Evolutionary conservation across 1,140 invertebrate species (phyloP), one percentile per base, ranked within the genome.

Genomic region (Phthorimaea operculella): DNA sequence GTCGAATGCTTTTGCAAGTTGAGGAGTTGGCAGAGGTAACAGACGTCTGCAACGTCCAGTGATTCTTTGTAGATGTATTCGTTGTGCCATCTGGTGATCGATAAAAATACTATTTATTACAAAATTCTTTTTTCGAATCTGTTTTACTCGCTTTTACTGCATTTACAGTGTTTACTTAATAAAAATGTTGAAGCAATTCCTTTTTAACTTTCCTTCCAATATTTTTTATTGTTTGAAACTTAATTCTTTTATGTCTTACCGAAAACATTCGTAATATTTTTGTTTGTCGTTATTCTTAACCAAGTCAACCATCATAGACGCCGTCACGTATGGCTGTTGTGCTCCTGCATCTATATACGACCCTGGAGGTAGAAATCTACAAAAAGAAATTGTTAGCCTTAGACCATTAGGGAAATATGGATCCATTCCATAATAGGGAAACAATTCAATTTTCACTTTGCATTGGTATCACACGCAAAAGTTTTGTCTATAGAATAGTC

Each of bases 291-390:
- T 39, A 39, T 39, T 39, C 3, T 39, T 39, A 3, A 39, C 36
- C 10, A n/a, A 10, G 10, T 39, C 36, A 10, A 39, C 10, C 36
- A 39, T 39, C 10, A 39, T 10, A 4, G 36, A 39, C 10, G 36
- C 36, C 10, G n/a, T n/a, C 1, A 9, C 36, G 10, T 39, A n/a
- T 39, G 36, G 36, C n/a, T 12, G 1, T 9, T 12, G 10, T 2
- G 10, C 36, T 14, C 52, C 45, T 10, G 74, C 76, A 28, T 79
- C 62, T 36, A 79, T 66, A 47, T 76, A 76, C 0, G 76, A 76
- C 1, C 60, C 56, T 14, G 76, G 74, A 11, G 76, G 74, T 34
- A 79, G 57, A 54, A 77, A 79, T 17, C 74, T 79, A 67, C 0
- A 45, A 55, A 18, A 55, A 14, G 1, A 54, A 10, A 4, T 28